phyloP scores from a whole-genome alignment of 2,113 vertebrate species.

The Acrocephalus kingi region DNA sequence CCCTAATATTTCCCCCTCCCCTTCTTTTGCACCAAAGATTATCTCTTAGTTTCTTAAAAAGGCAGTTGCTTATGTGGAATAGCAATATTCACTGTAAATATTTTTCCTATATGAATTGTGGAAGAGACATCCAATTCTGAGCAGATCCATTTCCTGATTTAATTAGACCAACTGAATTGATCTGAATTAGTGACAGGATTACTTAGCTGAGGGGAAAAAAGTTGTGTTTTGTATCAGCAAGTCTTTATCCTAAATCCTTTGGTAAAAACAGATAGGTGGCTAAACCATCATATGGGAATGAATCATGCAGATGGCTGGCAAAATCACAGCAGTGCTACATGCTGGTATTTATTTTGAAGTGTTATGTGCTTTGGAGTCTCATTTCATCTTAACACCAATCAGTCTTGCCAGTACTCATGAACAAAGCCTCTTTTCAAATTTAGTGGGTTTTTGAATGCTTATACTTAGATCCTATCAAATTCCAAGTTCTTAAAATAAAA shows the following conservation, averaged over 20 bases:
- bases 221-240: background rate
- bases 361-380: background rate
- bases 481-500: background rate
- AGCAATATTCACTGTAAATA: background rate
- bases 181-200: background rate
- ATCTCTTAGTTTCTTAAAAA: background rate
- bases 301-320: background rate
- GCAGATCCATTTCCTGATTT: background rate
- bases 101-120: background rate
- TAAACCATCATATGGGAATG: background rate
- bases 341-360: background rate
- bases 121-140: background rate
- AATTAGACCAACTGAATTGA: background rate
- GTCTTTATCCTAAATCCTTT: background rate
- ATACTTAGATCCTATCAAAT: background rate
- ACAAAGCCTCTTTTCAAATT: background rate
- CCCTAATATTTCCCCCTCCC: background rate
- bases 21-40: background rate
- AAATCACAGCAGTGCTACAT: background rate
- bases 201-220: background rate
- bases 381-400: background rate
- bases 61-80: background rate
- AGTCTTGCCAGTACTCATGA: background rate
- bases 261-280: background rate
- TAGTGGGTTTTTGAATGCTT: background rate